Conservation (phyloP, 2,113 vertebrate species). For the Laticauda colubrina region DNA sequence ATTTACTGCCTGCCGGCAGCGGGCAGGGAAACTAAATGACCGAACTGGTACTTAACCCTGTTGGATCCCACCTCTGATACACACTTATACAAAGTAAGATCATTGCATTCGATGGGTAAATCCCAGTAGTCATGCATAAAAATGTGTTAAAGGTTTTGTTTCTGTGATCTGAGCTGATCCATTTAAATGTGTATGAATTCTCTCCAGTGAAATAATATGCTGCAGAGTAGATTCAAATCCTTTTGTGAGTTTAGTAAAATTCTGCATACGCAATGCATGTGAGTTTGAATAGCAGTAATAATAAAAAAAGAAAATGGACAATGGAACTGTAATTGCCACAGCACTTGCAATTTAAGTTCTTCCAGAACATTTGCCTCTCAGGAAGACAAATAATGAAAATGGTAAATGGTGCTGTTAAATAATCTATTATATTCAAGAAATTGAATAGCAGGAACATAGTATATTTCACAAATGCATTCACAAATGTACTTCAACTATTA, state of each 20-base stretch:
- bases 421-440: background rate
- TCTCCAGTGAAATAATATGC: background rate
- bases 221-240: background rate
- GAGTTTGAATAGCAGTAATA: background rate
- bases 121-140: background rate
- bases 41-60: too few species aligned
- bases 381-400: background rate
- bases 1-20: too few species aligned
- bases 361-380: background rate
- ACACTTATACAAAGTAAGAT: too few species aligned
- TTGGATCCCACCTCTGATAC: too few species aligned
- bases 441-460: background rate
- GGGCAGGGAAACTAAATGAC: too few species aligned
- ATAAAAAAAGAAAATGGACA: constrained; percentile 36
- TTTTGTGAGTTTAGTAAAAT: constrained; percentile 7
- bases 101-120: too few species aligned
- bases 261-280: background rate
- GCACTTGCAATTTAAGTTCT: background rate
- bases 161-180: background rate
- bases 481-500: constrained; percentile 33
- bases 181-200: background rate
- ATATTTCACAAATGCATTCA: background rate
- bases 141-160: background rate
- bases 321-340: constrained; percentile 38
- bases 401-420: background rate